These are phyloP conservation scores for Podargus strigoides DNA, from an alignment of 2,797 vertebrate genomes.

Conservation along the genomic window DNA sequence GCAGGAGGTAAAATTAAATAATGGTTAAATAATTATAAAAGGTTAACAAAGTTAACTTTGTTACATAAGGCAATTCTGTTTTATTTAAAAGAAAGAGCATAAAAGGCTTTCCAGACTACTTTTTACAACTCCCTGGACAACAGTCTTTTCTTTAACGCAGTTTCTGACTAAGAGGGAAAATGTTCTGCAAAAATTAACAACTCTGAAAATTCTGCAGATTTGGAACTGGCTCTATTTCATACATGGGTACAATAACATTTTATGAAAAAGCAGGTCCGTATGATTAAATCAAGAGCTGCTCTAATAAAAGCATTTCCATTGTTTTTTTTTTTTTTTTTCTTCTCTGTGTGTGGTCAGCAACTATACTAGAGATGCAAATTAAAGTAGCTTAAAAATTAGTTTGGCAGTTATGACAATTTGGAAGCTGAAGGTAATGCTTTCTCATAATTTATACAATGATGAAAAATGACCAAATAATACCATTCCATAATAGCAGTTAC, in stretches of 20 bases:
- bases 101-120: conserved; percentile 54
- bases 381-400: neutral
- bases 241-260: neutral
- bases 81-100: conserved; percentile 65
- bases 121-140: conserved; percentile 59
- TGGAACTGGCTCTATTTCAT: neutral
- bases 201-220: neutral
- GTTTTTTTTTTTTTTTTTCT: neutral
- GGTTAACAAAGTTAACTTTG: conserved; percentile 70
- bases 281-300: neutral
- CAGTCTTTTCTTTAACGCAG: neutral
- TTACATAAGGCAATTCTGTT: conserved; percentile 54
- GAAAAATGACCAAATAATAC: neutral
- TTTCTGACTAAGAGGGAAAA: conserved; percentile 23
- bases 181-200: conserved; percentile 28
- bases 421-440: neutral
- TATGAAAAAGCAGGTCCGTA: neutral
- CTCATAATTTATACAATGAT: neutral
- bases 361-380: neutral
- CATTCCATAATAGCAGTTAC: neutral
- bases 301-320: neutral
- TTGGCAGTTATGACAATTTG: neutral
- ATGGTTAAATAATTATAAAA: conserved; percentile 76
- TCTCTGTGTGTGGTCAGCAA: neutral
- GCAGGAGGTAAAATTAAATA: conserved; percentile 72